Evolutionary conservation across 2,113 vertebrate species (phyloP), one percentile per base, ranked within the genome.

Genomic region (Lepidothrix coronata): DNA sequence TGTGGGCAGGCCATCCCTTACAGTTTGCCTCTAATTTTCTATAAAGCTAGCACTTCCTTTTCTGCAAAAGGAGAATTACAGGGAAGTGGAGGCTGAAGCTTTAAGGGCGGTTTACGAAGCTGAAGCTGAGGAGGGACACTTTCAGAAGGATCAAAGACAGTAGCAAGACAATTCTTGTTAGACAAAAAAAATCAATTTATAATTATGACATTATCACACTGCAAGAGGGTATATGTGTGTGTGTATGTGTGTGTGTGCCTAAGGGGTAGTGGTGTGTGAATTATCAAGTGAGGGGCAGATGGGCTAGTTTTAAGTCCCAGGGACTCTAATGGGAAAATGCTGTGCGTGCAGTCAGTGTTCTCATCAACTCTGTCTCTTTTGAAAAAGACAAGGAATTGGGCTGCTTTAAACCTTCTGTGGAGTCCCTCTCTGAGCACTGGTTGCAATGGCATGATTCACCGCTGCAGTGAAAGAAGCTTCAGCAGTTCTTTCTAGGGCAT

Each of bases 1-100:
- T n/a, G 28, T 67, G 61, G 16, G 20, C 49, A 95, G 44, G 57
- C 22, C 15, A 46, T 73, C 6, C 52, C 54, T 82, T 76, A 68
- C 95, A 79, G 58, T 78, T 96, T 87, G 52, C n/a, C 16, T 79
- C 72, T 72, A 35, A 72, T 89, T 93, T 96, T 87, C 80, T 52
- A 8, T 65, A 54, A 73, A 20, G 9, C 24, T 41, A 61, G 9
- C 10, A 62, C 4, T 84, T 89, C 8, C 22, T 89, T 91, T 86
- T 91, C 74, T 75, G n/a, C 44, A 75, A 57, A 92, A 57, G 31
- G 5, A 57, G 33, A 83, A 57, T 59, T 43, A 52, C 14, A 72
- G 39, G 39, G 24, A 78, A 89, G 61, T 18, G 28, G 43, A 88
- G 4, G 31, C 24, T 89, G 61, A 20, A 37, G 41, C 79, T 88